These are phyloP conservation scores for Euphonia xanthogaster DNA, from an alignment of 2,797 vertebrate genomes.

Conservation along the genomic window DNA sequence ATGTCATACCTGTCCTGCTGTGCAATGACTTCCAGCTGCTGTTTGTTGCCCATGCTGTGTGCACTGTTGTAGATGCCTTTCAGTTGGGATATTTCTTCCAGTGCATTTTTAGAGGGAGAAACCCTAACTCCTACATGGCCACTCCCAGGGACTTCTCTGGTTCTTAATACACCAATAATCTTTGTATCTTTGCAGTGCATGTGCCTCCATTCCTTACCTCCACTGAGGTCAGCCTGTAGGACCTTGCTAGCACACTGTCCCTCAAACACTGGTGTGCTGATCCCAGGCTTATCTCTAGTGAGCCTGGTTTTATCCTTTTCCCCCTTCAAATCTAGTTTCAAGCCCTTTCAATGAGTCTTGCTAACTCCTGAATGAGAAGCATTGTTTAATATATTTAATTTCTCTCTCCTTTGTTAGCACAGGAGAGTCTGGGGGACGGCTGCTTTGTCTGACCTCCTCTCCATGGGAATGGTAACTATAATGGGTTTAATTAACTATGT, in stretches of 20 bases:
- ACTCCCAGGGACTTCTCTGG: not conserved
- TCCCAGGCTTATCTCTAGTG: not conserved
- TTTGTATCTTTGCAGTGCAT: not conserved
- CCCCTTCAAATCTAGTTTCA: not conserved
- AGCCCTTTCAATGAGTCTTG: not conserved
- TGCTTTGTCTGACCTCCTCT: slow-evolving; percentile 73
- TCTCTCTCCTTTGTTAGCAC: slow-evolving; percentile 69
- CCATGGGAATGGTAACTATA: slow-evolving; percentile 76
- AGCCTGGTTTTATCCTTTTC: not conserved
- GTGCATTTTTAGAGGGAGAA: not conserved
- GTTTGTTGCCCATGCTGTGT: not conserved
- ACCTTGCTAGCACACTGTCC: not conserved
- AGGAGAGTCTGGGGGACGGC: slow-evolving; percentile 45
- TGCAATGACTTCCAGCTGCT: not conserved
- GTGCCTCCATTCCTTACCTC: not conserved
- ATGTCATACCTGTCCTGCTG: fast-evolving
- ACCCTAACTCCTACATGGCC: not conserved
- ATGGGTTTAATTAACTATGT: slow-evolving; percentile 83
- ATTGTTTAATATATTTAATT: slow-evolving; percentile 72
- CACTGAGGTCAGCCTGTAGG: not conserved
- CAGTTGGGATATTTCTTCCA: not conserved
- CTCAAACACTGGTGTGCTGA: not conserved
- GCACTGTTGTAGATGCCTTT: not conserved
- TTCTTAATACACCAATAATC: not conserved
- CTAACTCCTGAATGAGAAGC: slow-evolving; percentile 10